A percentile compares a stretch with the other conserved stretches of the same genome.
These are phyloP conservation scores for Isaurus tuberculatus DNA, from an alignment of 92 coral and sea anemone genomes.

Conservation along the genomic window DNA sequence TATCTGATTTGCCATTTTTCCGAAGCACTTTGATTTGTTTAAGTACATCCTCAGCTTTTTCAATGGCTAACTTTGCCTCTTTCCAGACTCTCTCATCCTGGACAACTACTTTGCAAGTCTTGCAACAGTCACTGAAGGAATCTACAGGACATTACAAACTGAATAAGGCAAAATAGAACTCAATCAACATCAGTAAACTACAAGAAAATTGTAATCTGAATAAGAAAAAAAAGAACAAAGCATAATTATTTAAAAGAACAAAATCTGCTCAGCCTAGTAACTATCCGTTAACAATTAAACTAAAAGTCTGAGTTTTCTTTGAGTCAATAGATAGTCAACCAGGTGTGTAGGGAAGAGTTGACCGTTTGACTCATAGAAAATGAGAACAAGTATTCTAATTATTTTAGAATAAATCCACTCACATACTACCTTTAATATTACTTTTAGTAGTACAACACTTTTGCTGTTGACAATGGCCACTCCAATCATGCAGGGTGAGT, in stretches of 20 bases:
- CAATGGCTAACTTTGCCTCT: constrained; percentile 31
- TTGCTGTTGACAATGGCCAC: no score
- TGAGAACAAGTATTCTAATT: no score
- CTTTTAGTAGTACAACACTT: no score
- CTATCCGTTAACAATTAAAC: no score
- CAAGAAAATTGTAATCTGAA: background rate
- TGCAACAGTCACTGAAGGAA: constrained; percentile 36
- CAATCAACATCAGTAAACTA: background rate
- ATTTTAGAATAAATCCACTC: no score
- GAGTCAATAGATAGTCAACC: no score
- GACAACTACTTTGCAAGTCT: constrained; percentile 52
- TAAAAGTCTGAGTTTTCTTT: no score
- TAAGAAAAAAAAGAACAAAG: background rate
- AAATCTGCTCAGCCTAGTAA: no score
- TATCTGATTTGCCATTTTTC: constrained; percentile 21
- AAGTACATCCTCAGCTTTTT: constrained; percentile 52
- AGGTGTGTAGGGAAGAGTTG: no score
- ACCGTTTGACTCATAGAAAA: no score
- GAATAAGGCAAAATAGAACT: background rate
- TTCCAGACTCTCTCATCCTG: constrained; percentile 20
- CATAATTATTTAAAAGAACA: background rate
- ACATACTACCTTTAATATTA: no score
- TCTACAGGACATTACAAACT: constrained; percentile 24
- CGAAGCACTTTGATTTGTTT: constrained; percentile 55
- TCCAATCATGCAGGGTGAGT: no score